Evolutionary conservation across 2,113 vertebrate genomes (phyloP).

Genomic region (Ciconia maguari): DNA sequence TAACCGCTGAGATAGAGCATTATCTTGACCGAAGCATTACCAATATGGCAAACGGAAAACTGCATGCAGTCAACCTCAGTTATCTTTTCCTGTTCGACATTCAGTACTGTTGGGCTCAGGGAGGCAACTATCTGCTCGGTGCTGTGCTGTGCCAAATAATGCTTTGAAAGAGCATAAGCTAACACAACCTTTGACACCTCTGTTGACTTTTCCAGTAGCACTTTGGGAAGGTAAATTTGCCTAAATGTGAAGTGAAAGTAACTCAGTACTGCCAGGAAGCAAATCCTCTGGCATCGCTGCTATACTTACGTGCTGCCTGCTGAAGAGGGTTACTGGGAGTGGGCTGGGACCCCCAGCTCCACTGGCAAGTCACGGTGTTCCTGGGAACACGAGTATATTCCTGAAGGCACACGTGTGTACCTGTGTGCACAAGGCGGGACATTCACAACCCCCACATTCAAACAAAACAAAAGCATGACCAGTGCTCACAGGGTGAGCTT

Average conservation of each 20-base stretch:
- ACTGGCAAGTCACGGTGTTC: background rate
- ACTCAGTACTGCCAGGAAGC: background rate
- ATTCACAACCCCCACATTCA: background rate
- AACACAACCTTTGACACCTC: background rate
- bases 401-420: background rate
- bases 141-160: background rate
- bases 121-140: background rate
- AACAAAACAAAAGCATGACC: background rate
- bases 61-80: background rate
- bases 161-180: background rate
- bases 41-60: background rate
- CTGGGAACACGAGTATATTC: background rate
- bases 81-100: background rate
- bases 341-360: background rate
- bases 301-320: background rate
- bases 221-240: background rate
- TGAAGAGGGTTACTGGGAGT: background rate
- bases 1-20: background rate
- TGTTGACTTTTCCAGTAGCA: slow-evolving; percentile 32
- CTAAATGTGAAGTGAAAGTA: background rate
- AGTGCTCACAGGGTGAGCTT: background rate
- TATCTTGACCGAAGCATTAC: background rate
- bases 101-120: background rate
- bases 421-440: background rate
- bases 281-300: background rate